Conservation (phyloP, 2,888 invertebrate species). For the Cryptosula pallasiana region DNA sequence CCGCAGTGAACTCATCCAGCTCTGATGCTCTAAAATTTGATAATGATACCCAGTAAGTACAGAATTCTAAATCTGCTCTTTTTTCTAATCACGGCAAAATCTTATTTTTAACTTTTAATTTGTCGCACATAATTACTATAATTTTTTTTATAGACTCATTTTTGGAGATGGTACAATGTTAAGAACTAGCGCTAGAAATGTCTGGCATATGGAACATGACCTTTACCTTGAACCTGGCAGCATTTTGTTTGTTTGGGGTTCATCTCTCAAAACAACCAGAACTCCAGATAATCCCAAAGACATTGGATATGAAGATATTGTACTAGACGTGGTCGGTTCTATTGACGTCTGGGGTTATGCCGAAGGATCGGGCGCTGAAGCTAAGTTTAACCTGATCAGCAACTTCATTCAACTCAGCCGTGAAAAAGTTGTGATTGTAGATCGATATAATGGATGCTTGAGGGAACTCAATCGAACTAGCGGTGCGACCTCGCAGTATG, state of each 20-base stretch:
- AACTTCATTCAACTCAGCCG: background rate
- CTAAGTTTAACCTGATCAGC: background rate
- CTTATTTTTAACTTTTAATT: too few species aligned
- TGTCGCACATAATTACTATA: too few species aligned
- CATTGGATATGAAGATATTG: background rate
- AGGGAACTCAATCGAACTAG: background rate
- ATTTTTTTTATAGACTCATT: conserved; percentile 1
- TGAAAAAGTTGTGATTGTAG: background rate
- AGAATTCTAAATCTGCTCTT: too few species aligned
- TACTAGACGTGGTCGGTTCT: background rate
- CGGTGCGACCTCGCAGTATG: background rate
- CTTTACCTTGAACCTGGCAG: background rate
- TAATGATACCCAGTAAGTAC: too few species aligned
- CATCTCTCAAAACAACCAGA: background rate
- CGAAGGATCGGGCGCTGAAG: background rate
- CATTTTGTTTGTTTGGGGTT: conserved; percentile 5
- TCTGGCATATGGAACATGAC: conserved; percentile 20
- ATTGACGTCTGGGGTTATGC: background rate
- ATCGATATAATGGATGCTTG: background rate
- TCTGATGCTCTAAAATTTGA: too few species aligned
- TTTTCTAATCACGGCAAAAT: too few species aligned
- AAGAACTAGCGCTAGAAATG: background rate
- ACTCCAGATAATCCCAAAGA: background rate
- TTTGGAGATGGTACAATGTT: background rate
- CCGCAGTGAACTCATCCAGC: too few species aligned